phyloP scores from a whole-genome alignment of 2,888 invertebrate genomes.

The Alloscopus bannaensis region DNA sequence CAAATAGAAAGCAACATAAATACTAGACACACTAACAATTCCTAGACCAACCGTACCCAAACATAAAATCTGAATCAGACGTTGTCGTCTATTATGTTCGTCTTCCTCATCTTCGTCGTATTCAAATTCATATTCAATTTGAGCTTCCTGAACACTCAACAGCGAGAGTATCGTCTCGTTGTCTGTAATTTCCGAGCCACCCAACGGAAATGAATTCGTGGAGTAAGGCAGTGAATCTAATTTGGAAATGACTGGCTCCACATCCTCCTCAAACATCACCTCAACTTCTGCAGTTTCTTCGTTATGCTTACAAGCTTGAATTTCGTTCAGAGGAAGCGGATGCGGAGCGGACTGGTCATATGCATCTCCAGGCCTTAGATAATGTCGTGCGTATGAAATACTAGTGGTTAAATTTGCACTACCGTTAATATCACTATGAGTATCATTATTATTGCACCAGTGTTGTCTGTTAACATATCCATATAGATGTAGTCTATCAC shows the following conservation, averaged over 20 bases:
- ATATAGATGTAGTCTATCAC: conserved; percentile 43
- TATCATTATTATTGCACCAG: conserved; percentile 11
- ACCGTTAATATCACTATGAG: neutral
- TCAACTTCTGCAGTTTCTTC: conserved; percentile 35
- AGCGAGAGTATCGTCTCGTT: conserved; percentile 19
- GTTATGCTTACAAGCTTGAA: conserved; percentile 8
- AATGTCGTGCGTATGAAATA: conserved; percentile 6
- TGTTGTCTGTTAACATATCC: conserved; percentile 36
- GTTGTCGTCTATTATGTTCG: conserved; percentile 46
- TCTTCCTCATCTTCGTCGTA: conserved; percentile 50
- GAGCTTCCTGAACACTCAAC: conserved; percentile 33
- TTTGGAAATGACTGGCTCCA: conserved; percentile 27
- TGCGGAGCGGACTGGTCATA: conserved; percentile 28
- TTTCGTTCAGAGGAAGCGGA: conserved; percentile 28
- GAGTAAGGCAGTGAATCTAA: neutral
- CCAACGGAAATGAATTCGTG: neutral
- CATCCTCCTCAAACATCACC: conserved; percentile 34
- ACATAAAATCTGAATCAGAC: conserved; percentile 49
- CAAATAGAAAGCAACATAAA: conserved; percentile 51
- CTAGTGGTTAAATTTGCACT: conserved; percentile 5
- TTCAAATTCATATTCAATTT: conserved; percentile 40
- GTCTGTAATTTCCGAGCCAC: neutral
- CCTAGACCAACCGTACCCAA: conserved; percentile 54
- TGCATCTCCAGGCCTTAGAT: conserved; percentile 35
- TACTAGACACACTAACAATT: conserved; percentile 40